These are phyloP conservation scores for Rana temporaria DNA, from an alignment of 2,113 vertebrate genomes.

Conservation along the genomic window DNA sequence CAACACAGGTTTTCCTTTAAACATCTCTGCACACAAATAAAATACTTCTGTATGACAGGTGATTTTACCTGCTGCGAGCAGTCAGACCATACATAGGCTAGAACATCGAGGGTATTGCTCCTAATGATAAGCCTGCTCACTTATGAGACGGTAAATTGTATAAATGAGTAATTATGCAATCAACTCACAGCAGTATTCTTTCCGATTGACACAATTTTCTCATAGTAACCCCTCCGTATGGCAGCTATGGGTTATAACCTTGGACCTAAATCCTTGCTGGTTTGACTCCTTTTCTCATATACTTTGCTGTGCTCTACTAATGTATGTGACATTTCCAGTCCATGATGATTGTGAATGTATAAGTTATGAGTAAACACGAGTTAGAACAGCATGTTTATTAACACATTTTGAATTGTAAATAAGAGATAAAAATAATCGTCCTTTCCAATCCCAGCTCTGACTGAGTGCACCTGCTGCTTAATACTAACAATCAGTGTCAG, in stretches of 20 bases:
- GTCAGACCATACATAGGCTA: neutral
- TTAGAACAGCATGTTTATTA: conserved; percentile 25
- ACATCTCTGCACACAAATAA: too few species aligned
- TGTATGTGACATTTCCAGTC: conserved; percentile 42
- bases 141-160: neutral
- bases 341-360: conserved; percentile 37
- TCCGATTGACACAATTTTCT: conserved; percentile 5
- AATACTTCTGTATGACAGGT: neutral
- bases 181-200: conserved; percentile 8
- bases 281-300: neutral
- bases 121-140: neutral
- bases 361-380: conserved; percentile 33
- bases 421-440: conserved; percentile 44
- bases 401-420: conserved; percentile 51
- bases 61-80: neutral
- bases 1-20: too few species aligned
- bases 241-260: conserved; percentile 7
- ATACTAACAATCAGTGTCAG: conserved; percentile 3
- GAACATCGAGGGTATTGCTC: neutral
- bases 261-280: neutral
- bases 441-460: neutral
- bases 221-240: neutral
- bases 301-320: neutral
- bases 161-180: neutral
- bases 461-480: conserved; percentile 43